Evolutionary conservation across 1,140 invertebrate species (phyloP), one percentile per base, ranked within the genome.

Genomic region (Aphidius ervi): DNA sequence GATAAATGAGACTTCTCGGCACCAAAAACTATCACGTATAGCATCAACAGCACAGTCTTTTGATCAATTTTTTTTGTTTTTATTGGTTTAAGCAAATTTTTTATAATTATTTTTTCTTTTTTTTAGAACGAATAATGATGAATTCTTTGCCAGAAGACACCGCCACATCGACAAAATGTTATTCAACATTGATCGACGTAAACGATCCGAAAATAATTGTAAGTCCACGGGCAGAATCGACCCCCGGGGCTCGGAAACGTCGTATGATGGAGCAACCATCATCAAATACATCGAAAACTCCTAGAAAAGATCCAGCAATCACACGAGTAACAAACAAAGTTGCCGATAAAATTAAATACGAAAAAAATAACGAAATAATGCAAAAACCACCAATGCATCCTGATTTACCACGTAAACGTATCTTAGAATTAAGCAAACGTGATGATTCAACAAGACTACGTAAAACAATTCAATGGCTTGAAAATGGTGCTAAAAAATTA

Each of bases 391-490:
- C 63, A 40, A 47, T 59, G 16, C 58, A 64, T 58, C 58, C 56
- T 16, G 61, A 61, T 39, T 9, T 16, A n/a, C 56, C 47, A 16
- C 31, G 52, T 39, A 65, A 46, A 58, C 54, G 49, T 46, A 10
- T 50, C 3, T 37, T 56, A n/a, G 55, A 46, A 46, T 48, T 41
- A 41, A 63, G 55, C 54, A 61, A 53, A 57, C 53, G 61, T 7
- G 64, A 67, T 48, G 71, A 74, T 9, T 52, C 66, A 9, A 46
- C 62, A 3, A 69, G 72, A 46, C 63, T 75, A 1, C 65, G 74
- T 10, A 74, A 74, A 63, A 75, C 74, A 4, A 74, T 76, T 47
- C 68, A 72, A 56, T 77, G 75, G 74, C 56, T 77, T 40, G 74
- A 75, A 57, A 70, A 77, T 39, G 70, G 70, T 23, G 68, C 68